phyloP scores from a whole-genome alignment of 2,888 invertebrate genomes.

The Dryocosmus kuriphilus region DNA sequence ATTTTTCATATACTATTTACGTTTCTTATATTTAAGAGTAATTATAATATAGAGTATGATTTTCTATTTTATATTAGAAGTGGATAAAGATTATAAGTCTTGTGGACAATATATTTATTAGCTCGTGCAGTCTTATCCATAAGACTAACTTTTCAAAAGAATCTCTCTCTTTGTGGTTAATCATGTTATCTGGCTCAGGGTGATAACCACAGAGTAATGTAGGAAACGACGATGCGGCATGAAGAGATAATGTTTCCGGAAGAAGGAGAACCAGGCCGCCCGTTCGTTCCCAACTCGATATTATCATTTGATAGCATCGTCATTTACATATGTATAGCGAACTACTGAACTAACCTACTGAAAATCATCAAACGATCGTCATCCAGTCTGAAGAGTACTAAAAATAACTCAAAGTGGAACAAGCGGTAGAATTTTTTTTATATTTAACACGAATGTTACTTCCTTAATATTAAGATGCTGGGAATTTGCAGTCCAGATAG shows the following conservation, averaged over 20 bases:
- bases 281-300: conserved; percentile 25
- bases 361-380: background rate
- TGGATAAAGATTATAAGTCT: background rate
- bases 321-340: conserved; percentile 6
- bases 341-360: background rate
- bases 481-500: too few species aligned
- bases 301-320: conserved; percentile 19
- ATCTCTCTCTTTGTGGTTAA: background rate
- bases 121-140: background rate
- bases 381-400: background rate
- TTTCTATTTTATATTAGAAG: background rate
- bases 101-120: background rate
- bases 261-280: conserved; percentile 18
- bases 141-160: background rate
- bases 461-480: too few species aligned
- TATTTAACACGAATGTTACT: too few species aligned
- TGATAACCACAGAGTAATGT: conserved; percentile 11
- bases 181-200: conserved; percentile 11
- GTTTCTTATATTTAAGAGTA: too few species aligned
- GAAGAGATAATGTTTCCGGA: conserved; percentile 36
- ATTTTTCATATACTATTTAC: too few species aligned
- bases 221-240: conserved; percentile 28
- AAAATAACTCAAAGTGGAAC: background rate
- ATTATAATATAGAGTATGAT: background rate
- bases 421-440: too few species aligned